Conservation (phyloP, 30 jellyfish, hydroid and myxozoan genomes). For the Cassiopea xamachana region DNA sequence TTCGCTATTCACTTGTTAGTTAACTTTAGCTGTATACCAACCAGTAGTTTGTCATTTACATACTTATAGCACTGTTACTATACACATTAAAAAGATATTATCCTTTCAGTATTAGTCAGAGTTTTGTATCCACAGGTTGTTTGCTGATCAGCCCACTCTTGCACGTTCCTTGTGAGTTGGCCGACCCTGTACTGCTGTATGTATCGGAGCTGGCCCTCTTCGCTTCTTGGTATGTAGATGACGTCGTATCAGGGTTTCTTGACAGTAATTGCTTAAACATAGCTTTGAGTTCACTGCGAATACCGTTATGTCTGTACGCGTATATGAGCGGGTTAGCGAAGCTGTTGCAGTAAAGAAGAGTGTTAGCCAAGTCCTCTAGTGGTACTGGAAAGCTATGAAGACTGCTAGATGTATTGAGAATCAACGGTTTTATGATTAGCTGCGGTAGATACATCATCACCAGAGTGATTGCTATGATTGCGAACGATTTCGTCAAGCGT, state of each 20-base stretch:
- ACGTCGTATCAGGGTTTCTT: background rate
- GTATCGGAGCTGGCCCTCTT: slow-evolving; percentile 42
- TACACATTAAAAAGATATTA: background rate
- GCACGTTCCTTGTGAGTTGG: background rate
- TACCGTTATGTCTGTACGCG: slow-evolving; percentile 72
- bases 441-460: slow-evolving; percentile 75
- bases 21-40: too few species aligned
- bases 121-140: background rate
- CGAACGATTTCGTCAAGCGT: slow-evolving; percentile 67
- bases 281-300: slow-evolving; percentile 49
- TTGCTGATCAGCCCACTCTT: background rate
- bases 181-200: slow-evolving; percentile 44
- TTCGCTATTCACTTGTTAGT: too few species aligned
- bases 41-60: background rate
- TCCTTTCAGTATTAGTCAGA: background rate
- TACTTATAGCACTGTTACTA: background rate
- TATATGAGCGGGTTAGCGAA: slow-evolving; percentile 70
- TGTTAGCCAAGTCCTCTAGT: slow-evolving; percentile 67
- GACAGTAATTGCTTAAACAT: slow-evolving; percentile 2
- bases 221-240: background rate
- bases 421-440: slow-evolving; percentile 65
- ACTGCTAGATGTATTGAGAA: slow-evolving; percentile 35
- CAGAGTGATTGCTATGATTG: slow-evolving; percentile 63
- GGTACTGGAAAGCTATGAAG: slow-evolving; percentile 41
- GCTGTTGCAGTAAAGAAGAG: slow-evolving; percentile 78